Conservation (phyloP, 2,888 invertebrate genomes). For the Blastobasis adustella region DNA sequence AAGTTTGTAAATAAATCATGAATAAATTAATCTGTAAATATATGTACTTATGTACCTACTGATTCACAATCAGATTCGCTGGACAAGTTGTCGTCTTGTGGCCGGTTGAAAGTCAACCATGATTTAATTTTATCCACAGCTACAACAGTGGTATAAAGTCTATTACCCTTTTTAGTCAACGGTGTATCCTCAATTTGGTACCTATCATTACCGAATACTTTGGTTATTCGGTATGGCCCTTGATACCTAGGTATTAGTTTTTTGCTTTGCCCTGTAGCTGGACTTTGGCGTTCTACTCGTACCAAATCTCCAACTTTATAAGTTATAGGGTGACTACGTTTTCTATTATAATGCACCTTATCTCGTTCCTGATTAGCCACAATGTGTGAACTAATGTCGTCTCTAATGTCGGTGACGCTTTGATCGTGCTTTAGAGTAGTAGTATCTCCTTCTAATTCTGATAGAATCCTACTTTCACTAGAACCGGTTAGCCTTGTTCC, state of each 20-base stretch:
- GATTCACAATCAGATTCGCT: too few species aligned
- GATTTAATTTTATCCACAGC: not conserved
- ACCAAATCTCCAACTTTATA: not conserved
- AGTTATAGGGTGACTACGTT: not conserved
- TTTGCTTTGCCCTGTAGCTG: not conserved
- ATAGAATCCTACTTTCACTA: not conserved
- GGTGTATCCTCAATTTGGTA: not conserved
- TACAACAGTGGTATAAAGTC: slow-evolving; percentile 3
- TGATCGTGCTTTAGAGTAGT: not conserved
- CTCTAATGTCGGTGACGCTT: not conserved
- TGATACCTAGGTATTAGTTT: slow-evolving; percentile 7
- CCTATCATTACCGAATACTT: not conserved
- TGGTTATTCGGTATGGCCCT: slow-evolving; percentile 1
- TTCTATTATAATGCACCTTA: not conserved
- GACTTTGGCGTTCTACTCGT: not conserved
- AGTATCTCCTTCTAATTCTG: not conserved
- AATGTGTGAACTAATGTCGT: not conserved
- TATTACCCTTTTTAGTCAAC: not conserved
- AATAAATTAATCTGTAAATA: too few species aligned
- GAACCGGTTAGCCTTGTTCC: not conserved
- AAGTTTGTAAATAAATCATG: too few species aligned
- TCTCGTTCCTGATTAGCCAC: not conserved
- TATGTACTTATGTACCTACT: too few species aligned
- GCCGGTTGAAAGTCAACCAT: too few species aligned
- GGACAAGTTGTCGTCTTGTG: too few species aligned